Evolutionary conservation across 2,888 invertebrate species (phyloP), one percentile per base, ranked within the genome.

Genomic region (Malthinus seriepunctatus): DNA sequence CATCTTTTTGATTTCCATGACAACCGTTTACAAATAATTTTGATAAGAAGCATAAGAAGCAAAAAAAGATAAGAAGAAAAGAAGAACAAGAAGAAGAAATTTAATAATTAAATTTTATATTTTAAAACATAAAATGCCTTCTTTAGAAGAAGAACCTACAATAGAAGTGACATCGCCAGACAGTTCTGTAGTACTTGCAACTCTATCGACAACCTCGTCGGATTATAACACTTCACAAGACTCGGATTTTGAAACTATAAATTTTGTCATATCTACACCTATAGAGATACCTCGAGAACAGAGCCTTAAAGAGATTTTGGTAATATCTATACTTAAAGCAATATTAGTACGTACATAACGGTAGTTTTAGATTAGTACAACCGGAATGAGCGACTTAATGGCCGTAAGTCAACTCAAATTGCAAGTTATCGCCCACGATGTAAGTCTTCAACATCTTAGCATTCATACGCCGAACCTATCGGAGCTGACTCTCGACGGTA

Each of bases 401-500:
- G 76, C 76, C 54, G 78, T 82, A n/a, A 83, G 85, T 2, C 81
- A 84, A 61, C 81, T 87, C 1, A 84, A 84, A 65, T 76, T 89
- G 7, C 82, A 85, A 4, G 87, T 89, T 5, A 83, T 89, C 8
- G 85, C 88, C 0, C 83, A 85, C 56, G 82, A 85, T 53, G 81
- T 88, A 5, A 87, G 87, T 12, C 72, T 89, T 39, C 84, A 88
- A 38, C 79, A 88, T 15, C 76, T 89, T 0, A 82, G 85, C 38
- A 76, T 85, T 1, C 83, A 87, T 51, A 81, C 85, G 38, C 89
- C 89, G 3, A 80, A 82, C 42, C 79, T 90, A 2, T 78, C 82
- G 8, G 82, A 82, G 3, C 76, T 90, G 35, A 85, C 82, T 34
- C 76, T 90, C 3, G 87, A 88, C 60, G 89, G 89, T 31, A 89